Evolutionary conservation across 2,113 vertebrate species (phyloP).

Genomic region (Aptenodytes patagonicus): DNA sequence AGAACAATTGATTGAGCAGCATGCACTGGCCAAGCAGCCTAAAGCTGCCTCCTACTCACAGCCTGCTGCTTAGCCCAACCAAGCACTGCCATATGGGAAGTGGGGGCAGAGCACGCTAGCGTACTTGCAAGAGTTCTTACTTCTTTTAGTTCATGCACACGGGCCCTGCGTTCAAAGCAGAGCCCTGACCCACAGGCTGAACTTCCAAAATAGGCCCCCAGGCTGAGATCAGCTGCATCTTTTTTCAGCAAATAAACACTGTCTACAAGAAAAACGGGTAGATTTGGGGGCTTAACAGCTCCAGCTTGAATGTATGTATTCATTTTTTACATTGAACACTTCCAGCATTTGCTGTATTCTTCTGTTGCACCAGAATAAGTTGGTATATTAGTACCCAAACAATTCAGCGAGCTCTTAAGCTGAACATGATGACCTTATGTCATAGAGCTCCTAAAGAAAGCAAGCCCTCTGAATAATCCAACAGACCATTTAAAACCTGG

Average conservation of each 20-base stretch:
- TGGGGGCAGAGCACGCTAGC: background rate
- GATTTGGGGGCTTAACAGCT: background rate
- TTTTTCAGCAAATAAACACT: background rate
- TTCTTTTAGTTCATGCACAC: background rate
- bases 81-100: background rate
- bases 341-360: background rate
- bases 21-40: slow-evolving; percentile 1
- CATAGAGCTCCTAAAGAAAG: background rate
- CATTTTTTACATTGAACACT: background rate
- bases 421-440: background rate
- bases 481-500: slow-evolving; percentile 9
- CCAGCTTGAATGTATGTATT: background rate
- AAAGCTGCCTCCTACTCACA: slow-evolving; percentile 22
- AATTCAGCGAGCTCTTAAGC: background rate
- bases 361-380: background rate
- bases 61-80: background rate
- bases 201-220: background rate
- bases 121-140: background rate
- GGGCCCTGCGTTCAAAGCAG: background rate
- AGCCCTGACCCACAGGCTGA: background rate
- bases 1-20: slow-evolving; percentile 1
- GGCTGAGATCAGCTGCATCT: background rate
- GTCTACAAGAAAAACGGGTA: background rate
- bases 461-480: background rate
- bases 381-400: background rate